Percentiles rank a stretch among this genome's conserved stretches.
Evolutionary conservation across 2,888 invertebrate genomes (phyloP).

Genomic region (Villa cingulata): DNA sequence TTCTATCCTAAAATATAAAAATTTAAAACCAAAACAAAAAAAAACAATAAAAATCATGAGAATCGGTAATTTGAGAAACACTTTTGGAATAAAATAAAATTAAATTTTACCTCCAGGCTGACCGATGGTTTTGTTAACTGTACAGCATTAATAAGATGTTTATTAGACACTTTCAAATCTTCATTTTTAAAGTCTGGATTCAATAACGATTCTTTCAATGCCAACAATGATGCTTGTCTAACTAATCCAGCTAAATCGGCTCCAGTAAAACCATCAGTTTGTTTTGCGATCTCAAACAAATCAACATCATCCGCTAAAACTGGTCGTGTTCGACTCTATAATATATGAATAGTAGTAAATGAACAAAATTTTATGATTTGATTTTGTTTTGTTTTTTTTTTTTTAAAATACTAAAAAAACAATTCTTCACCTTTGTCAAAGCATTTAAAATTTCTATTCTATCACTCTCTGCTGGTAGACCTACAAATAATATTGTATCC

Average conservation of each 20-base stretch:
- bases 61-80: no score
- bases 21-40: neutral
- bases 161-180: conserved; percentile 46
- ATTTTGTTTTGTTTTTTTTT: neutral
- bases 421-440: conserved; percentile 59
- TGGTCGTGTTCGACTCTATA: conserved; percentile 66
- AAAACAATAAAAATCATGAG: neutral
- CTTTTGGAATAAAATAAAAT: neutral
- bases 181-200: conserved; percentile 36
- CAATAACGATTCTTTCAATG: conserved; percentile 62
- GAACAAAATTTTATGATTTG: neutral
- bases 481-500: conserved; percentile 81
- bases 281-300: conserved; percentile 52
- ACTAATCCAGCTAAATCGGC: conserved; percentile 88
- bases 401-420: neutral
- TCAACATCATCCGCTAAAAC: conserved; percentile 61
- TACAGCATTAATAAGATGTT: conserved; percentile 67
- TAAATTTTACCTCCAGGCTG: conserved; percentile 47
- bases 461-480: conserved; percentile 66
- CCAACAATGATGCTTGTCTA: conserved; percentile 69
- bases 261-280: conserved; percentile 73
- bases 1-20: conserved; percentile 45
- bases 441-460: conserved; percentile 78
- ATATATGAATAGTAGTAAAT: neutral
- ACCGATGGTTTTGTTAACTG: conserved; percentile 78